Evolutionary conservation across 1,140 invertebrate species (phyloP).

Genomic region (Xylocopa sonorina): DNA sequence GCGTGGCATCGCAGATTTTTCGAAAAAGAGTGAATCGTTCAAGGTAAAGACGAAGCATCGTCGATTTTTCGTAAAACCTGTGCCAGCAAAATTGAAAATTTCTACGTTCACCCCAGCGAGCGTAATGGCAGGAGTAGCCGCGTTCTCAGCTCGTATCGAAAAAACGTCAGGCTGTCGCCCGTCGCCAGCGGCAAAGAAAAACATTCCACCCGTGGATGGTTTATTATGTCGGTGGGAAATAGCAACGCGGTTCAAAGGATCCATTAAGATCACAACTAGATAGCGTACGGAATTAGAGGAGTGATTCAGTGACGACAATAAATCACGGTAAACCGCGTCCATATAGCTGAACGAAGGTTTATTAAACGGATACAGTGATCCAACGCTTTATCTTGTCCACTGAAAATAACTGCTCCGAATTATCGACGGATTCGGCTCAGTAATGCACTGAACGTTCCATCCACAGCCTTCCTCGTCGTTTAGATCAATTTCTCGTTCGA

Average conservation of each 20-base stretch:
- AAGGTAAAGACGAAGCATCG: background rate
- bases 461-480: too few relatives aligned
- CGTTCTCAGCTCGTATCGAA: background rate
- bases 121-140: background rate
- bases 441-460: too few relatives aligned
- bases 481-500: too few relatives aligned
- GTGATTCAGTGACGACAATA: background rate
- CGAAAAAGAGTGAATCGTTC: constrained; percentile 7
- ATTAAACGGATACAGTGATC: too few relatives aligned
- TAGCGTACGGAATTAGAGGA: background rate
- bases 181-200: background rate
- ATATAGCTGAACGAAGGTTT: too few relatives aligned
- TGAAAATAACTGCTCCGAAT: background rate
- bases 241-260: background rate
- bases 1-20: too few relatives aligned
- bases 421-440: background rate
- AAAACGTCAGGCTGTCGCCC: background rate
- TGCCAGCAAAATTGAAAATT: background rate
- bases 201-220: background rate
- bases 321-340: background rate
- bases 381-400: background rate
- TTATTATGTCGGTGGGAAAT: too few relatives aligned
- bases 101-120: background rate
- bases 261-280: background rate
- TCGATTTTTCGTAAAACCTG: constrained; percentile 12